Percentiles rank a stretch among this genome's conserved stretches.
These are phyloP conservation scores for Tinamus major DNA, from an alignment of 2,797 vertebrate genomes.

Conservation along the genomic window DNA sequence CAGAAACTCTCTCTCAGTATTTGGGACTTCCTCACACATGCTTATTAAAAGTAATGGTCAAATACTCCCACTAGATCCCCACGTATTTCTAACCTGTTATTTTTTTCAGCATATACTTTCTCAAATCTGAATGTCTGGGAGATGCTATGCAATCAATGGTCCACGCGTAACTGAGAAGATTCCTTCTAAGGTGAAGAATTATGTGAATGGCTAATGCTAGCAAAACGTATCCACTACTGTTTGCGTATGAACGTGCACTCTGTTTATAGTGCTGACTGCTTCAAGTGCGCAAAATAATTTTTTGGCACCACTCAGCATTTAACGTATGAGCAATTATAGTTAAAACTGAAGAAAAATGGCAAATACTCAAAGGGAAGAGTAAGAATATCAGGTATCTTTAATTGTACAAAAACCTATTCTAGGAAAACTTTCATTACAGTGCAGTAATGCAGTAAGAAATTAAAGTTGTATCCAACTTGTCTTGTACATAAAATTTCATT, in stretches of 20 bases:
- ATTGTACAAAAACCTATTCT: background rate
- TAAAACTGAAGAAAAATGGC: background rate
- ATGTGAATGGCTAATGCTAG: slow-evolving; percentile 71
- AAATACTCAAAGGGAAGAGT: background rate
- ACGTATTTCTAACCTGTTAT: slow-evolving; percentile 75
- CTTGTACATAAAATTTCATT: background rate
- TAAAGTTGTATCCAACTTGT: background rate
- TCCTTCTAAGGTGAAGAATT: slow-evolving; percentile 70
- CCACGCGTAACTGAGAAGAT: slow-evolving; percentile 76
- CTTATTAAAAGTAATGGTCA: slow-evolving; percentile 20
- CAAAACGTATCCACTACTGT: slow-evolving; percentile 64
- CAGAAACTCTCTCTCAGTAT: background rate
- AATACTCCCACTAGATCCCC: slow-evolving; percentile 55
- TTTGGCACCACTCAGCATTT: slow-evolving; percentile 20
- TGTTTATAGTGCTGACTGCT: slow-evolving; percentile 60
- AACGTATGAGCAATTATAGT: background rate
- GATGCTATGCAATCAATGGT: slow-evolving; percentile 76
- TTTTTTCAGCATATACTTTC: slow-evolving; percentile 78
- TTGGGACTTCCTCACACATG: background rate
- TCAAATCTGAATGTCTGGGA: slow-evolving; percentile 77
- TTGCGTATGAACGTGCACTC: slow-evolving; percentile 61
- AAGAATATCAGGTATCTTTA: background rate
- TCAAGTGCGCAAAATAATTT: slow-evolving; percentile 63
- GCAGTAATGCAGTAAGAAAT: slow-evolving; percentile 1
- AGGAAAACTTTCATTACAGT: background rate